phyloP scores from a whole-genome alignment of 2,888 invertebrate genomes.

The Drosophila eohydei region DNA sequence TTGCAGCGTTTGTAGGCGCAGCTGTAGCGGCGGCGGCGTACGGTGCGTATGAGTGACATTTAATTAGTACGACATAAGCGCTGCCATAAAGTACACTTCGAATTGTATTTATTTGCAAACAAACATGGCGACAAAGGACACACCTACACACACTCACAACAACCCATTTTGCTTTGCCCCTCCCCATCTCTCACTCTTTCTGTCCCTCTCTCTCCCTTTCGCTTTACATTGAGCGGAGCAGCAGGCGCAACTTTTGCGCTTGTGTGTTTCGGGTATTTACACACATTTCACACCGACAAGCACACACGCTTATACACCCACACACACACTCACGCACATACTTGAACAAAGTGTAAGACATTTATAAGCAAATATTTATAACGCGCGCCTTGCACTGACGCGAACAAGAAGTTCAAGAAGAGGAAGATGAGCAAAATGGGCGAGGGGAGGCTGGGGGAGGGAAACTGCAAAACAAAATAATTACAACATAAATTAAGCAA shows the following conservation, averaged over 20 bases:
- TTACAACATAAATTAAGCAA: constrained; percentile 73
- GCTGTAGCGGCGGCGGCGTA: constrained; percentile 21
- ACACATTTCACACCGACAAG: constrained; percentile 63
- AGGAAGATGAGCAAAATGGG: neutral
- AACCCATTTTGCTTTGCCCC: neutral
- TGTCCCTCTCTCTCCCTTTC: too few relatives aligned
- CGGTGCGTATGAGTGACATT: constrained; percentile 72
- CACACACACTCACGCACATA: constrained; percentile 43
- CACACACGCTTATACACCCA: constrained; percentile 47
- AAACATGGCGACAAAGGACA: constrained; percentile 52
- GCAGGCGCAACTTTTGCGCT: constrained; percentile 41
- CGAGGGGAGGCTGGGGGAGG: neutral
- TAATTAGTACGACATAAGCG: constrained; percentile 72
- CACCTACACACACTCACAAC: neutral
- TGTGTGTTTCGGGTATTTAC: constrained; percentile 57
- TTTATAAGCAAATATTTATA: constrained; percentile 71
- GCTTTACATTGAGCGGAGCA: neutral
- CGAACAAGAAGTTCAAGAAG: neutral
- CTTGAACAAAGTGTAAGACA: constrained; percentile 66
- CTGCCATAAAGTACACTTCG: constrained; percentile 68
- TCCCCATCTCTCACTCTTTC: neutral
- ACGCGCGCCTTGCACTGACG: constrained; percentile 34
- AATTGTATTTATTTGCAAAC: constrained; percentile 70
- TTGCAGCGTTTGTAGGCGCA: constrained; percentile 7
- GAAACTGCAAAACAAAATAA: constrained; percentile 58